These are phyloP conservation scores for Hapalemur alaotrensis DNA, from an alignment of 2,797 vertebrate species.

Conservation along the genomic window DNA sequence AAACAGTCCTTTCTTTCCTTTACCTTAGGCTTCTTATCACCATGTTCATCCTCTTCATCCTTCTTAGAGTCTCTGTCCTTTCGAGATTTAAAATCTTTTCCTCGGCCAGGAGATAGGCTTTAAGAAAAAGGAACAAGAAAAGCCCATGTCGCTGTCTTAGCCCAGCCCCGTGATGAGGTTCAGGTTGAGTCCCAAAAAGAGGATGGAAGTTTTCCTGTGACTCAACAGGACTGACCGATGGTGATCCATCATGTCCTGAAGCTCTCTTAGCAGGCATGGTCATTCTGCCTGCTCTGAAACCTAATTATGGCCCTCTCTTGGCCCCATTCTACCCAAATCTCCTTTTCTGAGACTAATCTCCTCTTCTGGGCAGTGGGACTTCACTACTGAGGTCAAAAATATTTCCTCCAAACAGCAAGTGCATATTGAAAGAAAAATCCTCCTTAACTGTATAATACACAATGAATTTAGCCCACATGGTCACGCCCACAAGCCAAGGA, in stretches of 20 bases:
- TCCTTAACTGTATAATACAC: background rate
- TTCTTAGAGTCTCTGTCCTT: constrained; percentile 91
- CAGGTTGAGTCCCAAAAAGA: background rate
- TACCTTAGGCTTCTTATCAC: constrained; percentile 95
- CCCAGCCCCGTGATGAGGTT: background rate
- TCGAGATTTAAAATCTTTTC: constrained; percentile 91
- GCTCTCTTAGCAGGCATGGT: background rate
- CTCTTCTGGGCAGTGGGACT: background rate
- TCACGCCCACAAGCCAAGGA: background rate
- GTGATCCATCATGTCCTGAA: background rate
- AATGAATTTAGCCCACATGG: background rate
- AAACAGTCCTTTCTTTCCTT: background rate
- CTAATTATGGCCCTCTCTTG: background rate
- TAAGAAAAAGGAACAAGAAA: constrained; percentile 69
- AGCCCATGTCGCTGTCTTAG: background rate
- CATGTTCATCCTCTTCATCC: constrained; percentile 92
- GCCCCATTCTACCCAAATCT: background rate
- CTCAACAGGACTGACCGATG: background rate
- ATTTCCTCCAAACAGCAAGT: background rate
- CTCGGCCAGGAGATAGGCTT: constrained; percentile 91
- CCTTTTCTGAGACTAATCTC: constrained; percentile 40
- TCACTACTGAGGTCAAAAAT: constrained; percentile 29
- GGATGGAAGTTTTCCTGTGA: background rate
- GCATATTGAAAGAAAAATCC: background rate
- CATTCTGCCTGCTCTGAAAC: background rate